These are phyloP conservation scores for Timema cristinae DNA, from an alignment of 2,888 invertebrate species.

Conservation along the genomic window DNA sequence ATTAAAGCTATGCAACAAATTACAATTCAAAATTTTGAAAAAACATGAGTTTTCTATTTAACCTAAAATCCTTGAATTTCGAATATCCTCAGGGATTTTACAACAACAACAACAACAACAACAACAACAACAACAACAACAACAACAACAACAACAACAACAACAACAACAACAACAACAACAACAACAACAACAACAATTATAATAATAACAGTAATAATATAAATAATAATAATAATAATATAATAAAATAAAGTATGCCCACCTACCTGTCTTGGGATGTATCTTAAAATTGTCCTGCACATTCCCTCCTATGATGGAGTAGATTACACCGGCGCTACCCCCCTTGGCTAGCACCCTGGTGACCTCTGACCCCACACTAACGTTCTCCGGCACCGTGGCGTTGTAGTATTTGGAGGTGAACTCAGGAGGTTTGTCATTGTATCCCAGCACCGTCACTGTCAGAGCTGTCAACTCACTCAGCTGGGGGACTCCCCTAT, in stretches of 20 bases:
- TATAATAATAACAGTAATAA: background rate
- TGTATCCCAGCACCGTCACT: conserved; percentile 45
- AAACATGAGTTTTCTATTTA: too few species aligned
- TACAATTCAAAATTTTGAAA: too few species aligned
- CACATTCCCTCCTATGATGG: conserved; percentile 44
- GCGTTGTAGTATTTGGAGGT: conserved; percentile 45
- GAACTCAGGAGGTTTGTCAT: conserved; percentile 53
- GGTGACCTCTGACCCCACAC: conserved; percentile 46
- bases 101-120: too few species aligned
- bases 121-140: too few species aligned
- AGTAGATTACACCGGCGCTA: conserved; percentile 49
- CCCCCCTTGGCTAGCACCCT: conserved; percentile 49
- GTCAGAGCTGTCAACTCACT: conserved; percentile 39
- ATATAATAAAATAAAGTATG: background rate
- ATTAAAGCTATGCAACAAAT: too few species aligned
- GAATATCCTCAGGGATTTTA: too few species aligned
- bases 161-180: too few species aligned
- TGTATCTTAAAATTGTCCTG: conserved; percentile 44
- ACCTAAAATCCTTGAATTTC: too few species aligned
- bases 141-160: too few species aligned
- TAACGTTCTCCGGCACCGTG: conserved; percentile 43
- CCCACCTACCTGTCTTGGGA: conserved; percentile 40
- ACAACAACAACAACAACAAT: too few species aligned
- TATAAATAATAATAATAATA: background rate
- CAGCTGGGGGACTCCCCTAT: conserved; percentile 45